Base-by-base conservation (phyloP, 2,113 vertebrate species). In the Tetrax tetrax region DNA sequence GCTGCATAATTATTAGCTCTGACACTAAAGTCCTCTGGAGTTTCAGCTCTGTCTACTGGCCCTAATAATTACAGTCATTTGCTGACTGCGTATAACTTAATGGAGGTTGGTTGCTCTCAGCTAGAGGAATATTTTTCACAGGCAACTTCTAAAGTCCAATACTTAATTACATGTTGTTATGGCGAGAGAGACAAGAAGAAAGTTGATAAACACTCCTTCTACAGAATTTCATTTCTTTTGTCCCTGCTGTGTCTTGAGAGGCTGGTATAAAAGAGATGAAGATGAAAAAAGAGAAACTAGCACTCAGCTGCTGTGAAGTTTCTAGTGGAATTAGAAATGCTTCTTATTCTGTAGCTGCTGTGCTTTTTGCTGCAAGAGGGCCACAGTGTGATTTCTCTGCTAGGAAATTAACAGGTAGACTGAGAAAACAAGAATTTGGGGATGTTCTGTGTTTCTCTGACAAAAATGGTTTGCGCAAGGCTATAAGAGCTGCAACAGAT, bases 1-100 rank as follows among this genome's bases (percentile, higher is more conserved):
- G 94, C 95, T 95, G 95, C 93, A 96, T 96, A 96, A 96, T 96
- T 96, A 96, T 96, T 95, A 95, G 89, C 91, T 93, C 91, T 95
- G 94, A 96, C 96, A 95, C 91, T 69, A 77, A 96, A 94, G 94
- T 96, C 96, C 95, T 96, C 81, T 95, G 90, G 96, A 95, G 87
- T 95, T 96, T 89, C 89, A 95, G 91, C 93, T 96, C 91, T 95
- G 93, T 94, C 96, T 95, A 47, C 81, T 91, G 94, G 95, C 89
- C 92, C 90, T 96, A 96, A 95, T 96, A 97, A 97, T 96, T 95
- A 93, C 57, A 89, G 90, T 95, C 83, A 96, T 96, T 97, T 96
- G 96, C 95, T 97, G 95, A 97, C 96, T 96, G 83, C 0, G 13
- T 93, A 47, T 85, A 95, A 92, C 94, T 95, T 95, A 89, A 96